phyloP scores from a whole-genome alignment of 2,113 vertebrate species.

The Upupa epops region DNA sequence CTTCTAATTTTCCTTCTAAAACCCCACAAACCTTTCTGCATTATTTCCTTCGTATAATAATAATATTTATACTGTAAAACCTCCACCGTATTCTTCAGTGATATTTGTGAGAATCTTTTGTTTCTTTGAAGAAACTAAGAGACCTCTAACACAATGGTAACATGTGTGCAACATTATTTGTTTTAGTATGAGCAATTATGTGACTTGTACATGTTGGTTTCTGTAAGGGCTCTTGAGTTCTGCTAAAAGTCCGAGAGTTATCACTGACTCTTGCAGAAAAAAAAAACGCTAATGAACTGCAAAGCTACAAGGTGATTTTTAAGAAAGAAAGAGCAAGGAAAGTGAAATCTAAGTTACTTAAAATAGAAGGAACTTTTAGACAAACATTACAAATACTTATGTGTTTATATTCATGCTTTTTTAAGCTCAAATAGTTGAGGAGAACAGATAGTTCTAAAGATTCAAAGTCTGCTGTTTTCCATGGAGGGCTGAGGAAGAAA shows the following conservation, averaged over 20 bases:
- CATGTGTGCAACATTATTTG: neutral
- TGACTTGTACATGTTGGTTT: neutral
- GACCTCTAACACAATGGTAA: neutral
- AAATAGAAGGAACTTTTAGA: neutral
- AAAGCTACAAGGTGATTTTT: neutral
- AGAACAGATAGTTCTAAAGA: neutral
- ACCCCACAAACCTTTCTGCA: neutral
- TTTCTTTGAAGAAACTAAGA: neutral
- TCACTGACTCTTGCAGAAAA: neutral
- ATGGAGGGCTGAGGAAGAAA: constrained; percentile 2
- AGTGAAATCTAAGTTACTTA: neutral
- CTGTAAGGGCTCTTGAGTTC: neutral
- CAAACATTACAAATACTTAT: neutral
- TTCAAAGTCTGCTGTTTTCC: neutral
- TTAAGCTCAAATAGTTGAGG: neutral
- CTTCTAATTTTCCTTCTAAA: neutral
- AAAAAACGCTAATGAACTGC: neutral
- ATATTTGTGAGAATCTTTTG: neutral
- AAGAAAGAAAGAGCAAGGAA: neutral
- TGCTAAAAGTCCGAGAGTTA: neutral
- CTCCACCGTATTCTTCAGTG: neutral
- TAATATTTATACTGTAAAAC: neutral
- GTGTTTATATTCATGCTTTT: neutral
- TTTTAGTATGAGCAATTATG: neutral
- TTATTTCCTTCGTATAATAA: neutral